These are phyloP conservation scores for Ornithoptera alexandrae DNA, from an alignment of 2,888 invertebrate genomes.

Conservation along the genomic window DNA sequence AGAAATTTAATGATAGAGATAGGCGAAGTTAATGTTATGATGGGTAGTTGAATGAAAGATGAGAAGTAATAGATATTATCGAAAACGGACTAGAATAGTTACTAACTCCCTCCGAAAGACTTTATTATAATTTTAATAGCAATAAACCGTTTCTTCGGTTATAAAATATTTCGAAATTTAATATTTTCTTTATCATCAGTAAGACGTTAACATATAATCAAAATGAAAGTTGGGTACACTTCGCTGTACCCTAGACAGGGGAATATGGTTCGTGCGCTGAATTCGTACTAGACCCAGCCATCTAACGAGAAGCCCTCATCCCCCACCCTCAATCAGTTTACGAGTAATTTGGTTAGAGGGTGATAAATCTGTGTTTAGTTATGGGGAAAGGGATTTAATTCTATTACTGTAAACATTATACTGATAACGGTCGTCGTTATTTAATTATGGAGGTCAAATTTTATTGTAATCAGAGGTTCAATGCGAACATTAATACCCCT, in stretches of 20 bases:
- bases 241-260: slow-evolving; percentile 36
- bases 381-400: slow-evolving; percentile 60
- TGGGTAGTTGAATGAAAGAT: no score
- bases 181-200: neutral
- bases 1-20: no score
- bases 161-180: neutral
- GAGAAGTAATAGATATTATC: no score
- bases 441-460: slow-evolving; percentile 62
- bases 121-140: no score
- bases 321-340: slow-evolving; percentile 61
- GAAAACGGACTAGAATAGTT: no score
- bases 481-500: neutral
- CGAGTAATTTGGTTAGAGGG: slow-evolving; percentile 71
- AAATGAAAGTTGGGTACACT: slow-evolving; percentile 23
- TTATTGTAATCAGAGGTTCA: slow-evolving; percentile 49
- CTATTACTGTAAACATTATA: slow-evolving; percentile 57
- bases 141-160: no score
- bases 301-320: slow-evolving; percentile 55
- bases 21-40: no score
- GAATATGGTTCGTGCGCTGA: slow-evolving; percentile 42
- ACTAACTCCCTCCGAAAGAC: no score
- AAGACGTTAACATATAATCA: slow-evolving; percentile 25
- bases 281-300: slow-evolving; percentile 53
- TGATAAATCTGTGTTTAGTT: slow-evolving; percentile 74
- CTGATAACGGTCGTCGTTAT: slow-evolving; percentile 57